phyloP scores from a whole-genome alignment of 2,888 invertebrate species.

The Cryptophagus acutangulus region DNA sequence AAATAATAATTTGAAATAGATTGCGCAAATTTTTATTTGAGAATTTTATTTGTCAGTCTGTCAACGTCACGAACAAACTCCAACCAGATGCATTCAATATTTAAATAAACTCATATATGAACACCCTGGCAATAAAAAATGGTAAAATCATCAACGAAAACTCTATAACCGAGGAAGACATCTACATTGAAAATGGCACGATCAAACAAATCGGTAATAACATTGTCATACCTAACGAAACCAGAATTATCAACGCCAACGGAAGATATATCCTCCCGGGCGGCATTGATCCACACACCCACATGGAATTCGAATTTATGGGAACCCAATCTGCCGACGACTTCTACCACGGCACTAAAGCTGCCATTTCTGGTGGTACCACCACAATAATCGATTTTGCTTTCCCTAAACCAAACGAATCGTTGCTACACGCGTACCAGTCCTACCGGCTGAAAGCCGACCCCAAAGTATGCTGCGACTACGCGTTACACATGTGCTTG shows the following conservation, averaged over 20 bases:
- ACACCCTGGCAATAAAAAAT: conserved; percentile 87
- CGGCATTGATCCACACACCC: conserved; percentile 91
- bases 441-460: conserved; percentile 85
- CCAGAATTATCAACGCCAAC: conserved; percentile 82
- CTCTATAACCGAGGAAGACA: conserved; percentile 74
- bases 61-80: too few species aligned
- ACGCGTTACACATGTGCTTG: conserved; percentile 83
- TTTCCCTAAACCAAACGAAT: conserved; percentile 70
- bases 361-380: conserved; percentile 91
- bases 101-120: too few species aligned
- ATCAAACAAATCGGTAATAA: conserved; percentile 83
- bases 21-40: too few species aligned
- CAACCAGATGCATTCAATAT: too few species aligned
- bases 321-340: conserved; percentile 80
- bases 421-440: conserved; percentile 79
- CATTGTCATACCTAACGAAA: conserved; percentile 81
- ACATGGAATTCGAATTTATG: conserved; percentile 86
- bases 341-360: conserved; percentile 89
- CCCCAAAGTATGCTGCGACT: conserved; percentile 92
- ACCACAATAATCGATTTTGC: conserved; percentile 90
- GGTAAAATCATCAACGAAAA: conserved; percentile 92
- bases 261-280: conserved; percentile 87
- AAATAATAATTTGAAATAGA: too few species aligned
- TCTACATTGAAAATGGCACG: conserved; percentile 89
- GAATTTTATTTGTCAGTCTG: too few species aligned